Conservation (phyloP, 2,113 vertebrate genomes). For the Odobenus rosmarus region DNA sequence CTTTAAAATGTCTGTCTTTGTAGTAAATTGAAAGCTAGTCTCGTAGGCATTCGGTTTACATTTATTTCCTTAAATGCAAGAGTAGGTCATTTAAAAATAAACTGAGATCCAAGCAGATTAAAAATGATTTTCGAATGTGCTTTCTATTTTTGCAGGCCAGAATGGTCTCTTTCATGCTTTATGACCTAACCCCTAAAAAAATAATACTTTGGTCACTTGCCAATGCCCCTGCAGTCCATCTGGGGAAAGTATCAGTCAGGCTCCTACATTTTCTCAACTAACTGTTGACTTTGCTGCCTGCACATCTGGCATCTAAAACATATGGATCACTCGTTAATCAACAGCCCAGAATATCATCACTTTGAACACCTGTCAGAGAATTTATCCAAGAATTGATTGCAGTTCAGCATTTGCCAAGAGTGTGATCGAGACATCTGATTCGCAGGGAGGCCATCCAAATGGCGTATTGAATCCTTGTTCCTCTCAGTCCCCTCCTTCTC, state of each 20-base stretch:
- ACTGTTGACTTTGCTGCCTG: neutral
- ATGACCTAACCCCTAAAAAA: neutral
- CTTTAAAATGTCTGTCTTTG: neutral
- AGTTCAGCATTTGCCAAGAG: conserved; percentile 39
- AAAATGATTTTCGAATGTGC: neutral
- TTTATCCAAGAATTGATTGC: conserved; percentile 65
- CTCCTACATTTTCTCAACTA: neutral
- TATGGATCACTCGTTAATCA: conserved; percentile 50
- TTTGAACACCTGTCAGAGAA: conserved; percentile 58
- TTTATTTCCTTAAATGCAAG: conserved; percentile 51
- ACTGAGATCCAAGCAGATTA: neutral
- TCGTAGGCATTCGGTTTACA: neutral
- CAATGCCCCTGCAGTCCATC: neutral
- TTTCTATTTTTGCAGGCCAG: neutral
- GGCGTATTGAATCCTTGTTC: neutral
- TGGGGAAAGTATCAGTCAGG: conserved; percentile 40
- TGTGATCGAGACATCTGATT: neutral
- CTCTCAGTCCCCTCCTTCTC: neutral
- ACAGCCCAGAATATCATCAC: neutral
- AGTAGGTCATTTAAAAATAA: conserved; percentile 6
- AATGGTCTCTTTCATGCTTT: neutral
- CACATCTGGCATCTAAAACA: conserved; percentile 54
- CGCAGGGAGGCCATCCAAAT: neutral
- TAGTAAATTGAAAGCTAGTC: neutral
- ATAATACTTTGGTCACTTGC: neutral